These are phyloP conservation scores for Tragulus kanchil DNA, from an alignment of 2,113 vertebrate genomes.

Conservation along the genomic window DNA sequence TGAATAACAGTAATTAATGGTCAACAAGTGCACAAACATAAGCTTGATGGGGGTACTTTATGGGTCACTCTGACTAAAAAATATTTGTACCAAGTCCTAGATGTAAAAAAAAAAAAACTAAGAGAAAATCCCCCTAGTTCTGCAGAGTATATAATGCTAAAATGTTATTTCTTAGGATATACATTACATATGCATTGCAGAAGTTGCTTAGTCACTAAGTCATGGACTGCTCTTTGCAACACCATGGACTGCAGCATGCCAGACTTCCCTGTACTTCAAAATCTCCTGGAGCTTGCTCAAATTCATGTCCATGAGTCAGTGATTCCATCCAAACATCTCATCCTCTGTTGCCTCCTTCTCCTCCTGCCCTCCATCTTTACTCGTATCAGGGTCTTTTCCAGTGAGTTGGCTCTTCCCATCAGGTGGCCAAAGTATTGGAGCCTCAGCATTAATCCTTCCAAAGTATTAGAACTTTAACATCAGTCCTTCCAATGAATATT, in stretches of 20 bases:
- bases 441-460: background rate
- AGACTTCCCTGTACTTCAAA: background rate
- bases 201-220: background rate
- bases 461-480: background rate
- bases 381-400: background rate
- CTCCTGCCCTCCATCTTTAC: background rate
- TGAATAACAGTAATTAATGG: constrained; percentile 21
- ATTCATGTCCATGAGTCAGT: background rate
- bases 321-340: background rate
- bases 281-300: background rate
- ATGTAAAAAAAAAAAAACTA: background rate
- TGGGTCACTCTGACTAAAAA: background rate
- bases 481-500: background rate
- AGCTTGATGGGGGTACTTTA: background rate
- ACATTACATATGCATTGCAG: background rate
- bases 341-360: background rate
- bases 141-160: background rate
- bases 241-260: background rate
- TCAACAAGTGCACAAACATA: background rate
- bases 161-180: background rate
- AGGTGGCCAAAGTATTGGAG: background rate
- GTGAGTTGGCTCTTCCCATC: background rate
- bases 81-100: background rate
- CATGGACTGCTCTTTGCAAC: accelerated
- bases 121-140: background rate